Evolutionary conservation across 2,888 invertebrate species (phyloP), one percentile per base, ranked within the genome.

Genomic region (Blastobasis adustella): DNA sequence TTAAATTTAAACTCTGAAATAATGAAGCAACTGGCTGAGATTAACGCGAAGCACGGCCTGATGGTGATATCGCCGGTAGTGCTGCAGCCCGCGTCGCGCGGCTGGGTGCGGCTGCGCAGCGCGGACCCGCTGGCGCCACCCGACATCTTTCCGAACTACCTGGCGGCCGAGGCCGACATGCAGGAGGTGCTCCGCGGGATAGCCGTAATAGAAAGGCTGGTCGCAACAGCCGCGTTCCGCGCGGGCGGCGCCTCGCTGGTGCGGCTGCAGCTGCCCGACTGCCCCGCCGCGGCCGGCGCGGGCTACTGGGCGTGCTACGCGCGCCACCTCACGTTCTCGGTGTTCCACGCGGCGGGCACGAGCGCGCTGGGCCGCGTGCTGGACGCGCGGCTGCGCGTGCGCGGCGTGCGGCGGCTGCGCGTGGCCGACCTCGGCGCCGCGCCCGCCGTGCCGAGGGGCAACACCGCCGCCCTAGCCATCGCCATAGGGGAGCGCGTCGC

Each of bases 251-350:
- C 74, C 0, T 59, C 62, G 0, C 51, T 82, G 0, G 46, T 75
- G 5, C 59, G 52, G 5, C 46, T 74, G 41, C 45, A 60, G 5
- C 44, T 82, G 4, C 58, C 65, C 5, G 73, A 59, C 0, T 82
- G 83, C 52, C 71, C 73, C 7, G 47, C n/a, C n/a, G n/a, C n/a
- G n/a, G n/a, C n/a, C n/a, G 36, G 4, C 58, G 56, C 6, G 52
- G 57, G 38, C 4, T 82, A 82, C 64, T 80, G 78, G 79, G 56
- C 55, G n/a, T 82, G 83, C 57, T 82, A 79, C 63, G 63, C 54
- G 49, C 68, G 75, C 8, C 76, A 79, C 57, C 63, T 82, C 75
- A 79, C 82, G 52, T 62, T 61, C 47, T 57, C 75, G 36, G 72
- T 66, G 51, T 73, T 61, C 59, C 82, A 82, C 59, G 65, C 80